Base-by-base conservation (phyloP, 2,113 vertebrate species). In the Tursiops truncatus region DNA sequence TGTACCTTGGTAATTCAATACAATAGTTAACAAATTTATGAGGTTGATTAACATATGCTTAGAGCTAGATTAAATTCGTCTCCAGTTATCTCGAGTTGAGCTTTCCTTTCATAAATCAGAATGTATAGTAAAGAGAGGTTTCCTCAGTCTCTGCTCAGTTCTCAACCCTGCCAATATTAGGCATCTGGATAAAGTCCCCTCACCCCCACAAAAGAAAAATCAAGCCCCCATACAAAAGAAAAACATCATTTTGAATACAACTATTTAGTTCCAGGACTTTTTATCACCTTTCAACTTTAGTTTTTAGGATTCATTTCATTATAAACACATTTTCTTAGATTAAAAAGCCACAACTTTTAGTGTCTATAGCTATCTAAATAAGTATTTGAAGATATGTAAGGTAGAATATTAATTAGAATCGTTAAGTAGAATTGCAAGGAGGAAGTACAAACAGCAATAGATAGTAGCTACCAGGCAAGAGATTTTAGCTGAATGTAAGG, bases 201-300 rank as follows among this genome's bases (percentile, higher is more conserved):
- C 10, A 50, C 8, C n/a, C 8, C 6, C 41, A 8, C 5, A 0
- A 5, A 20, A 63, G 70, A 90, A 83, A 89, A 60, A 62, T 41
- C 18, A 91, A 60, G 14, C 25, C 7, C 23, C 86, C 17, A 28
- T 65, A 62, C 6, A 62, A 82, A 67, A 44, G 8, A 18, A 84
- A 60, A 92, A 38, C 58, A 96, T 53, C 3, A 56, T 87, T 97
- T 68, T 91, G n/a, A 82, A 91, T 96, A 63, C 41, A 67, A 96
- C 82, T 2, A 65, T 53, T 84, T 81, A 65, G 1, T 84, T 93
- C 21, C 3, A 94, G 60, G 12, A 33, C 8, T 88, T 73, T 84
- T 44, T 80, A 80, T 76, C 90, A 71, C 0, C 33, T 53, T 91
- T 81, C 5, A 58, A 25, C 28, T 67, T 79, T 96, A 31, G 3